A percentile compares a stretch with the other conserved stretches of the same genome.
phyloP scores from a whole-genome alignment of 2,797 vertebrate genomes.

The Gymnocypris eckloni region DNA sequence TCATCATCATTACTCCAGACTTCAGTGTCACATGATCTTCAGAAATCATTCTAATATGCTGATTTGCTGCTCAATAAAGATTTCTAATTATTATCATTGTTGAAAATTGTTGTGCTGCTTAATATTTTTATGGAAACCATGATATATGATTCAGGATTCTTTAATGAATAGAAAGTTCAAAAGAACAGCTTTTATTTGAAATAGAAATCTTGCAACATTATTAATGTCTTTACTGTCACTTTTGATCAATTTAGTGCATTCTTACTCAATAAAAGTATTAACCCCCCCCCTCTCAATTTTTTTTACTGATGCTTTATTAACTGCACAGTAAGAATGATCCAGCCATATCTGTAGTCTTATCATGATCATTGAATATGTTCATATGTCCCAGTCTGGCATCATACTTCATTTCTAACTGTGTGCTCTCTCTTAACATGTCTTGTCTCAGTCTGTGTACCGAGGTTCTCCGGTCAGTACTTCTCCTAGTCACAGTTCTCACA shows the following conservation, averaged over 20 bases:
- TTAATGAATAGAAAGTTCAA: neutral
- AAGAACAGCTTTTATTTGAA: neutral
- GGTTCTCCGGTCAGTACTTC: conserved; percentile 96
- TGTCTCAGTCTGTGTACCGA: conserved; percentile 91
- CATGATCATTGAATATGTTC: conserved; percentile 11
- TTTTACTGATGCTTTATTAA: neutral
- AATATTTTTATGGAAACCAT: neutral
- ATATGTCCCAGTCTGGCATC: conserved; percentile 50
- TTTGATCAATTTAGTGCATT: too few relatives aligned
- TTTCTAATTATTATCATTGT: neutral
- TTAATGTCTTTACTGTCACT: too few relatives aligned
- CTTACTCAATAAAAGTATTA: neutral
- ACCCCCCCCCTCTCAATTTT: too few relatives aligned
- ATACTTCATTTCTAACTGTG: conserved; percentile 63
- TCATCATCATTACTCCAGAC: neutral
- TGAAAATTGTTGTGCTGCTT: neutral
- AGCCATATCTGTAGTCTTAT: neutral
- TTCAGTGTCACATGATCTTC: neutral
- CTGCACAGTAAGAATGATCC: neutral
- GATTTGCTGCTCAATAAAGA: neutral
- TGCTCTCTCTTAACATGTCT: conserved; percentile 82
- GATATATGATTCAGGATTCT: neutral
- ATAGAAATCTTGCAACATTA: neutral
- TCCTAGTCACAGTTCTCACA: conserved; percentile 37
- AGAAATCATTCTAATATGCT: neutral